Conservation (phyloP, 1,140 invertebrate species). For the Mercenaria mercenaria region DNA sequence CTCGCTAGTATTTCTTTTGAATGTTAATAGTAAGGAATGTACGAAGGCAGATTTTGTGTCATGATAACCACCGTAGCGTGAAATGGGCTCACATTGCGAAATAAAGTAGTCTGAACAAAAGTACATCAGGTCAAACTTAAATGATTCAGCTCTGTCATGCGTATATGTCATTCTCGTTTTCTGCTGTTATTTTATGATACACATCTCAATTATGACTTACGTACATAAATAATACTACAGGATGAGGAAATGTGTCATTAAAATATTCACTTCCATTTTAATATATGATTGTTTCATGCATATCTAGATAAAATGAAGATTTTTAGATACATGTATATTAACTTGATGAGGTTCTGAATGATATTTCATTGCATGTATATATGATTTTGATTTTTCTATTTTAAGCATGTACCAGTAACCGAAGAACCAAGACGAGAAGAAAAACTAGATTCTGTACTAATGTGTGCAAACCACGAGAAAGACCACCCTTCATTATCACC, state of each 20-base stretch:
- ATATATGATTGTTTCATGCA: no score
- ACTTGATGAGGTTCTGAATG: no score
- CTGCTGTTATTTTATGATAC: no score
- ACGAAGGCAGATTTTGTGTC: background rate
- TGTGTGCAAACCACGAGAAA: background rate
- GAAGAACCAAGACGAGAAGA: constrained; percentile 25
- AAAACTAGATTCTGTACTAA: background rate
- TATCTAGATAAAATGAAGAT: no score
- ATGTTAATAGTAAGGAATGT: constrained; percentile 27
- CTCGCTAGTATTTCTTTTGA: constrained; percentile 39
- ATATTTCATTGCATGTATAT: no score
- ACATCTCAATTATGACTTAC: no score
- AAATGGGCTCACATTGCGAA: no score
- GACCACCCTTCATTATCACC: constrained; percentile 31
- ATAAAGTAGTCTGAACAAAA: background rate
- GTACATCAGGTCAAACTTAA: constrained; percentile 7
- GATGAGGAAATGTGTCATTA: no score
- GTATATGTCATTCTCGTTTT: background rate
- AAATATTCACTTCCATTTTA: no score
- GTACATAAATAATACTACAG: no score
- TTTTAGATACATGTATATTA: no score
- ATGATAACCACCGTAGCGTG: background rate
- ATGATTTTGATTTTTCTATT: background rate
- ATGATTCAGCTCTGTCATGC: background rate
- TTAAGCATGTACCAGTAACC: background rate